These are phyloP conservation scores for Myopa testacea DNA, from an alignment of 2,888 invertebrate genomes.

Conservation along the genomic window DNA sequence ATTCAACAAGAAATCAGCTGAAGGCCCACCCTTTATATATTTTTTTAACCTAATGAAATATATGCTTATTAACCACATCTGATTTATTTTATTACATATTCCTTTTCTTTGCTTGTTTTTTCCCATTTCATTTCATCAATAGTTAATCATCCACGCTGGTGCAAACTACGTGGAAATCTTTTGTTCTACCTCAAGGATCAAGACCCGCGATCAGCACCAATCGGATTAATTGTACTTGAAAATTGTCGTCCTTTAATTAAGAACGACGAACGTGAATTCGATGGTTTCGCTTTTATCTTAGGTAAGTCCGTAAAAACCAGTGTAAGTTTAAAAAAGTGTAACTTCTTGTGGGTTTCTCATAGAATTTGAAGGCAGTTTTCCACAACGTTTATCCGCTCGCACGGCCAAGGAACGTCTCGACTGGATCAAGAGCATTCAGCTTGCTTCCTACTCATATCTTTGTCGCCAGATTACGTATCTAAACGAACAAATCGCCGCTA, in stretches of 20 bases:
- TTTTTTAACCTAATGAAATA: not conserved
- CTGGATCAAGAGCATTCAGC: conserved; percentile 87
- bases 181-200: conserved; percentile 92
- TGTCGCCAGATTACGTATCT: conserved; percentile 76
- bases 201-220: conserved; percentile 88
- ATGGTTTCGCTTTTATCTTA: conserved; percentile 84
- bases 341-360: conserved; percentile 41
- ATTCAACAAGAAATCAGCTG: too few relatives aligned
- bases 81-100: too few relatives aligned
- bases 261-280: conserved; percentile 73
- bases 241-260: conserved; percentile 82
- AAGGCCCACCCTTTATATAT: too few relatives aligned
- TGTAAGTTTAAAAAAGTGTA: not conserved
- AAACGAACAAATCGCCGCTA: conserved; percentile 70
- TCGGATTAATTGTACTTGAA: conserved; percentile 89
- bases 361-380: conserved; percentile 87
- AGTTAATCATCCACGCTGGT: conserved; percentile 88
- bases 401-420: conserved; percentile 84
- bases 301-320: conserved; percentile 70
- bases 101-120: too few relatives aligned
- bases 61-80: too few relatives aligned
- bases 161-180: conserved; percentile 90
- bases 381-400: conserved; percentile 83
- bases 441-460: conserved; percentile 87
- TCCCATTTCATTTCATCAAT: conserved; percentile 49